phyloP scores from a whole-genome alignment of 1,140 invertebrate species.

The Drosophila nasuta region DNA sequence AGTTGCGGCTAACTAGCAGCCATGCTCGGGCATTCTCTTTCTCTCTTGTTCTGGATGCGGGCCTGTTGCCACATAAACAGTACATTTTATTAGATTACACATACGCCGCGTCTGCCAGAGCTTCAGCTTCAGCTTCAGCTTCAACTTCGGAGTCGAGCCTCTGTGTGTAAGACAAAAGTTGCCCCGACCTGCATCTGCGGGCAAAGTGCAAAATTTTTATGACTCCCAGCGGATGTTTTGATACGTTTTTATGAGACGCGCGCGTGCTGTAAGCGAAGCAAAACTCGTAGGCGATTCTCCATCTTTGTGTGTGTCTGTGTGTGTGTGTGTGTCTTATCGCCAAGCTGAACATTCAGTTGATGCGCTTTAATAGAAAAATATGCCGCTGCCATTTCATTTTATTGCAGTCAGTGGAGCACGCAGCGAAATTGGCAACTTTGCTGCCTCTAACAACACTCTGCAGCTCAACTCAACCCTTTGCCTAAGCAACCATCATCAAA shows the following conservation, averaged over 20 bases:
- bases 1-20: conserved; percentile 47
- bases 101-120: conserved; percentile 60
- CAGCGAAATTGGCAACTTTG: conserved; percentile 19
- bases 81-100: conserved; percentile 83
- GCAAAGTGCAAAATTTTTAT: conserved; percentile 82
- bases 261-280: conserved; percentile 75
- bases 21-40: conserved; percentile 32
- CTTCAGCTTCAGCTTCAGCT: neutral
- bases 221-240: conserved; percentile 82
- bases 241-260: conserved; percentile 84
- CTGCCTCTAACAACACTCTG: neutral
- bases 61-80: conserved; percentile 82
- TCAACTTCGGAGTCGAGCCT: conserved; percentile 19
- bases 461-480: conserved; percentile 12
- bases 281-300: conserved; percentile 59
- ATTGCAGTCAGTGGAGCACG: conserved; percentile 44
- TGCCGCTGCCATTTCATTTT: conserved; percentile 50
- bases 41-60: conserved; percentile 15
- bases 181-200: conserved; percentile 40
- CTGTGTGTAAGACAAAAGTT: conserved; percentile 41
- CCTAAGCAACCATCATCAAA: neutral
- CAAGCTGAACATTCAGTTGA: conserved; percentile 47
- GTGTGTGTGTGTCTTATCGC: conserved; percentile 50
- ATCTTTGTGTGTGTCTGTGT: conserved; percentile 5
- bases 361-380: conserved; percentile 76